phyloP scores from a whole-genome alignment of 2,113 vertebrate genomes.

The Lycocorax pyrrhopterus region DNA sequence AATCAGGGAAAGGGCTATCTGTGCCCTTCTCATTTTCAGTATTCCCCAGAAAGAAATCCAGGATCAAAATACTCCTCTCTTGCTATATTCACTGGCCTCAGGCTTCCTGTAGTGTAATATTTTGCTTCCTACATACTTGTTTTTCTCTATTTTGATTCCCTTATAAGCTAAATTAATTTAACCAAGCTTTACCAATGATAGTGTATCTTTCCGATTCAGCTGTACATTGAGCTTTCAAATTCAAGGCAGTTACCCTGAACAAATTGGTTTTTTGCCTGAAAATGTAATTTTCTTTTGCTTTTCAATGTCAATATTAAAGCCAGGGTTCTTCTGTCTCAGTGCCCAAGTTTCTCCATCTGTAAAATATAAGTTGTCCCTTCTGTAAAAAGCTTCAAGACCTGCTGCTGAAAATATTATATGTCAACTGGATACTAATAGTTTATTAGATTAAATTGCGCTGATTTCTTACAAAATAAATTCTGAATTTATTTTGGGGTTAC shows the following conservation, averaged over 20 bases:
- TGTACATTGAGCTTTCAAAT: neutral
- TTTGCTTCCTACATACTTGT: neutral
- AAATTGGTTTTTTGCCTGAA: neutral
- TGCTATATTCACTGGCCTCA: neutral
- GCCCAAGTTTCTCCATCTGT: neutral
- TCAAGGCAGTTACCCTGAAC: neutral
- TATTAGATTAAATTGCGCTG: neutral
- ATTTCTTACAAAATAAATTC: neutral
- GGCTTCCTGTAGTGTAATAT: neutral
- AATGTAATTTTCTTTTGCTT: neutral
- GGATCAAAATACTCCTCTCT: neutral
- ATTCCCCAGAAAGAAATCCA: neutral
- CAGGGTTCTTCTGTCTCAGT: neutral
- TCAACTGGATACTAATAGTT: neutral
- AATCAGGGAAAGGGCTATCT: neutral
- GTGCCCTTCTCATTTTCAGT: neutral
- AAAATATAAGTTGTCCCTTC: neutral
- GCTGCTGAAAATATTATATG: neutral
- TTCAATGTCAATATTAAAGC: neutral
- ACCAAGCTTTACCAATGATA: neutral
- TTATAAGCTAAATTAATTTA: neutral
- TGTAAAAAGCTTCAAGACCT: neutral
- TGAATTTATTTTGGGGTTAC: neutral
- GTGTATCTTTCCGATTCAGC: neutral
- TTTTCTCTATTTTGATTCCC: neutral